phyloP scores from a whole-genome alignment of 2,797 vertebrate genomes.

The Phrynocephalus vlangalii region DNA sequence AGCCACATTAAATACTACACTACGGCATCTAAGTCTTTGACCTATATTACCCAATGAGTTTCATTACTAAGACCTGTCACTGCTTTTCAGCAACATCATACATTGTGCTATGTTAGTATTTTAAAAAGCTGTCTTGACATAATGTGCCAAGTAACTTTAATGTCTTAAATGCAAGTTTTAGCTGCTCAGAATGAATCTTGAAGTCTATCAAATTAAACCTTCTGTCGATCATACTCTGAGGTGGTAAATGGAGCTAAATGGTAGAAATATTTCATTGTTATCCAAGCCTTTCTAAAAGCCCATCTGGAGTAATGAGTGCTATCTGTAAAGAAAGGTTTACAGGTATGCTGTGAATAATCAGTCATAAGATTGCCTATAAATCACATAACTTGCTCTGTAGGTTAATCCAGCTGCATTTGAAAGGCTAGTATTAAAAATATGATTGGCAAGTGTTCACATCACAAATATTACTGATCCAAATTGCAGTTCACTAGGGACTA shows the following conservation, averaged over 20 bases:
- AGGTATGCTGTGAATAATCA: slow-evolving; percentile 3
- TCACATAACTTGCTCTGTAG: background rate
- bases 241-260: background rate
- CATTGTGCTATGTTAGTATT: background rate
- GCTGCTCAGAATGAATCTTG: slow-evolving; percentile 6
- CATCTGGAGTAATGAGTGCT: background rate
- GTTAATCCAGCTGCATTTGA: background rate
- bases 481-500: slow-evolving; percentile 29
- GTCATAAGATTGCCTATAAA: slow-evolving; percentile 15
- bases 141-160: background rate
- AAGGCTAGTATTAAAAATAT: slow-evolving; percentile 37
- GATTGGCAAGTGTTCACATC: slow-evolving; percentile 4
- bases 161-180: background rate
- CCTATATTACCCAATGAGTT: background rate
- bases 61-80: background rate
- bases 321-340: background rate
- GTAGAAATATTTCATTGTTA: background rate
- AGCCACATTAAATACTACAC: too few species aligned
- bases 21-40: background rate
- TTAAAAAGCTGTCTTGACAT: background rate
- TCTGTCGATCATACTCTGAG: background rate
- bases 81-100: background rate
- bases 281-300: slow-evolving; percentile 21
- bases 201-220: slow-evolving; percentile 21
- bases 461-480: slow-evolving; percentile 36